Evolutionary conservation across 2,797 vertebrate species (phyloP), one percentile per base, ranked within the genome.

Genomic region (Dryobates pubescens): DNA sequence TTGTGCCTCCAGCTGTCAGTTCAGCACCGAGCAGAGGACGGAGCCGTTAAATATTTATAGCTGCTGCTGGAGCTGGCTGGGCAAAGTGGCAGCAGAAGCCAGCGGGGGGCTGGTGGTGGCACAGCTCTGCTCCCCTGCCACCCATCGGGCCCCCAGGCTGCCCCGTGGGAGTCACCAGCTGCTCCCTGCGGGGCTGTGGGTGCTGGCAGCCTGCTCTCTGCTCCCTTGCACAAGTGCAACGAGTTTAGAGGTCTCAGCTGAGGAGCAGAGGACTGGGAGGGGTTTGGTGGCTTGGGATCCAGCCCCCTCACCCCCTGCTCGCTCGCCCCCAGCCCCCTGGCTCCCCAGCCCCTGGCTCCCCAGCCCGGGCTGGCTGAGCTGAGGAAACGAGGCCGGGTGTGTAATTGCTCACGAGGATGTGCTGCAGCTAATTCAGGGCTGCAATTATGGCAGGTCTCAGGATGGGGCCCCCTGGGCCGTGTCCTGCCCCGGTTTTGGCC

Each of bases 121-220:
- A 10, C 1, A 7, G 36, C 36, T 61, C 64, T 7, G 43, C 63
- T 62, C 38, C 70, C 32, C 61, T 70, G 47, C 17, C 22, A 26
- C 24, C 93, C 96, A 80, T 82, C 92, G 93, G 94, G 36, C 30
- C 86, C 72, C 88, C 22, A 9, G 2, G 17, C 84, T 24, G 81
- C 53, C 36, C 34, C 20, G 6, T 13, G 69, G 30, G 3, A 34
- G 77, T 7, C n/a, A 8, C 96, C 96, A 88, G 93, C 96, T 94
- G 96, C 53, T 95, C 86, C 74, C 63, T 3, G 3, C 20, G 2
- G 54, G 63, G 12, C 24, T 1, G 6, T 3, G 32, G 87, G 32
- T 6, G 69, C 85, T 2, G 45, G 15, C 0, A 27, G 36, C 4
- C 9, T 14, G 4, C 36, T 4, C 45, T 10, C 69, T 17, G 26